phyloP scores from a whole-genome alignment of 2,113 vertebrate genomes.

The Ophiodon elongatus region DNA sequence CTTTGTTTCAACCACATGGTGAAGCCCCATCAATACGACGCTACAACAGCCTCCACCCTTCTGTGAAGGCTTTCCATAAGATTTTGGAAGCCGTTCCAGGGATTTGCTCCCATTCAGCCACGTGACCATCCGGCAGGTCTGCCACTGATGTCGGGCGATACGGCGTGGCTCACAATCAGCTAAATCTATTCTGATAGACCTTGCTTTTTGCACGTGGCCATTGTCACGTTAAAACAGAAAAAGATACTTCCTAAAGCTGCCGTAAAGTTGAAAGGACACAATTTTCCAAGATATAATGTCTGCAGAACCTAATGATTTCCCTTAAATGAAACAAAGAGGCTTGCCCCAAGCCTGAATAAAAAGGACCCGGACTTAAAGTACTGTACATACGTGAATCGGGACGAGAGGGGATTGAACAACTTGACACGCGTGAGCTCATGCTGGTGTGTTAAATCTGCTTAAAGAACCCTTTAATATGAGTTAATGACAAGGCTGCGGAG shows the following conservation, averaged over 20 bases:
- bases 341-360: no score
- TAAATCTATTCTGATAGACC: neutral
- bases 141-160: neutral
- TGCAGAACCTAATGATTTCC: neutral
- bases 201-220: neutral
- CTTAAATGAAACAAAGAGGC: neutral
- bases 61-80: neutral
- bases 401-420: neutral
- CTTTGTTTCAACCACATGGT: no score
- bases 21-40: neutral
- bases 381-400: neutral
- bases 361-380: neutral
- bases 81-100: neutral
- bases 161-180: neutral
- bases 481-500: slow-evolving; percentile 14
- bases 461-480: slow-evolving; percentile 11
- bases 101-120: neutral
- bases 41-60: neutral
- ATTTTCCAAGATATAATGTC: neutral
- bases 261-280: neutral
- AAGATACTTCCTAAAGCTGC: neutral
- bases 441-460: slow-evolving; percentile 7
- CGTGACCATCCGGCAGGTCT: neutral
- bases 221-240: neutral
- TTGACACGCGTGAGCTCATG: neutral